Conservation (phyloP, 1,140 invertebrate species). For the Zaprionus kolodkinae region DNA sequence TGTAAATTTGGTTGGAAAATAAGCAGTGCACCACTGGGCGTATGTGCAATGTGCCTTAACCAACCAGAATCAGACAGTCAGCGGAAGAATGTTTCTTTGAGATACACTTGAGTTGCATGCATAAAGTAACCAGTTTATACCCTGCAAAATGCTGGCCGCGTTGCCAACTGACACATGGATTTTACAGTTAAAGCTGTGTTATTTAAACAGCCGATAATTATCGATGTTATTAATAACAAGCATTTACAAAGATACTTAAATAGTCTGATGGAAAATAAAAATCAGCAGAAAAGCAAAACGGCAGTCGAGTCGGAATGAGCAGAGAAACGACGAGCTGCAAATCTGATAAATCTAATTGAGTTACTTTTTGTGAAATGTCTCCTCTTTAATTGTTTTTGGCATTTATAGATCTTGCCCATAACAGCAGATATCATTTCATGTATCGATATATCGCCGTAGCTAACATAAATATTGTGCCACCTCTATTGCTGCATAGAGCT, state of each 20-base stretch:
- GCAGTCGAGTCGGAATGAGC: too few relatives aligned
- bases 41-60: slow-evolving; percentile 53
- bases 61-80: slow-evolving; percentile 25
- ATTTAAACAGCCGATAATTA: not conserved
- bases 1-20: slow-evolving; percentile 55
- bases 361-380: too few relatives aligned
- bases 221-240: not conserved
- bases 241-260: too few relatives aligned
- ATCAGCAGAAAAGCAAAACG: too few relatives aligned
- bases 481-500: too few relatives aligned
- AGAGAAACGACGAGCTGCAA: too few relatives aligned
- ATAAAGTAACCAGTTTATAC: slow-evolving; percentile 13
- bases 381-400: too few relatives aligned
- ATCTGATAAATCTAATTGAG: too few relatives aligned
- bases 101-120: slow-evolving; percentile 21
- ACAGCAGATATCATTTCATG: not conserved
- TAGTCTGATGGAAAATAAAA: too few relatives aligned
- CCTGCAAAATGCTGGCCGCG: not conserved
- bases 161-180: not conserved
- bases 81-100: slow-evolving; percentile 9
- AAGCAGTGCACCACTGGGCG: slow-evolving; percentile 12
- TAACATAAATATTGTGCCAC: too few relatives aligned
- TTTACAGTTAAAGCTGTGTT: not conserved
- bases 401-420: not conserved
- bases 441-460: not conserved